A percentile compares a stretch with the other conserved stretches of the same genome.
phyloP scores from a whole-genome alignment of 1,140 invertebrate species.

The Drosophila seguyi region DNA sequence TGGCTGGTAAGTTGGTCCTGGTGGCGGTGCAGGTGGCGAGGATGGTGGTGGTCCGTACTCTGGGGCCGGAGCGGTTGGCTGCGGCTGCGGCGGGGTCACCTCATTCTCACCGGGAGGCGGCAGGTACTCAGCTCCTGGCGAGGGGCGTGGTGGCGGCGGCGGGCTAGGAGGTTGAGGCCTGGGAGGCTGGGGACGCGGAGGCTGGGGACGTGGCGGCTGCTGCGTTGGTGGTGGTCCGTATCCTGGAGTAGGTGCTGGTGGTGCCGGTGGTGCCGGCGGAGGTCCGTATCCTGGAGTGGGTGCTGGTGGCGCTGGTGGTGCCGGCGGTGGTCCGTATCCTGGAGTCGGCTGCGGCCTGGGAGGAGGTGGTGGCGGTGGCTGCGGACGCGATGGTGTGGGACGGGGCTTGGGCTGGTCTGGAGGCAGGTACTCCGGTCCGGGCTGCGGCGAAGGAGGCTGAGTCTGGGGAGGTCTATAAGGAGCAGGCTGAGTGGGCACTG shows the following conservation, averaged over 20 bases:
- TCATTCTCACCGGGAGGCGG: conserved; percentile 62
- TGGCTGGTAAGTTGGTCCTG: conserved; percentile 39
- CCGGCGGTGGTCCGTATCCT: conserved; percentile 45
- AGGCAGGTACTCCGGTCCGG: conserved; percentile 67
- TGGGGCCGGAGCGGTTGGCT: conserved; percentile 50
- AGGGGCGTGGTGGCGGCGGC: conserved; percentile 25
- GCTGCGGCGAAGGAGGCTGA: conserved; percentile 40
- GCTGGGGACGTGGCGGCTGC: conserved; percentile 33
- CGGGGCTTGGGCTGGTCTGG: conserved; percentile 63
- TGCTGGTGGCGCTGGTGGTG: conserved; percentile 22
- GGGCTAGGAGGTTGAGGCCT: conserved; percentile 45
- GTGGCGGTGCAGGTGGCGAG: conserved; percentile 33
- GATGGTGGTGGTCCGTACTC: conserved; percentile 48
- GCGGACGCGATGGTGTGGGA: conserved; percentile 43
- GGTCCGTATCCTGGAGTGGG: conserved; percentile 32
- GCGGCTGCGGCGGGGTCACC: conserved; percentile 46
- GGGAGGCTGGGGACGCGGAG: conserved; percentile 44
- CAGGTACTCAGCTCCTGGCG: conserved; percentile 58
- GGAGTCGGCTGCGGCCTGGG: conserved; percentile 43
- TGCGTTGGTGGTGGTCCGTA: conserved; percentile 28
- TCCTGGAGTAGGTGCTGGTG: too few species aligned
- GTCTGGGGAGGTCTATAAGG: conserved; percentile 54
- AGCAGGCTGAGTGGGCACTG: conserved; percentile 17
- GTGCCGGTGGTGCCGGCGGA: too few species aligned
- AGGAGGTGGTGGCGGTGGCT: conserved; percentile 31